These are phyloP conservation scores for Plecturocebus donacophilus DNA, from an alignment of 2,113 vertebrate species.

Conservation along the genomic window DNA sequence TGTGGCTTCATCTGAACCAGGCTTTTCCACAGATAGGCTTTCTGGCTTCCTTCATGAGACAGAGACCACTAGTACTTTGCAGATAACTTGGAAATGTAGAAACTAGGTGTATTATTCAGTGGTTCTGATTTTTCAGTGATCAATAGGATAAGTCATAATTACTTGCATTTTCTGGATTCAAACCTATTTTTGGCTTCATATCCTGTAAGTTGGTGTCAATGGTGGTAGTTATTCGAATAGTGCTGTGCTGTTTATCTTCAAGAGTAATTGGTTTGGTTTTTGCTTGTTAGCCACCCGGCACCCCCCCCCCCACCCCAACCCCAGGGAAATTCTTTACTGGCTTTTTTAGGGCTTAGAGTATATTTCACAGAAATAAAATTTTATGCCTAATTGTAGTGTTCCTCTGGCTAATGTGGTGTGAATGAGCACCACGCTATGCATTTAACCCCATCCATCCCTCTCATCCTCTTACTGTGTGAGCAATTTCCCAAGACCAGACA, in stretches of 20 bases:
- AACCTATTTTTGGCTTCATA: neutral
- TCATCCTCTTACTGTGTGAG: constrained; percentile 63
- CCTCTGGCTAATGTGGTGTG: constrained; percentile 81
- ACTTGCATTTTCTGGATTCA: neutral
- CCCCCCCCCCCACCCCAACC: neutral
- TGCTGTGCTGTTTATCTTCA: neutral
- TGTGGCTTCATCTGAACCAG: neutral
- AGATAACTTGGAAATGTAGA: neutral
- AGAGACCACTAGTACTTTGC: neutral
- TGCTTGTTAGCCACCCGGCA: neutral
- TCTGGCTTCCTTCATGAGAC: neutral
- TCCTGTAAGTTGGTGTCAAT: neutral
- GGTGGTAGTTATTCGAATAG: neutral
- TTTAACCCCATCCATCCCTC: constrained; percentile 78
- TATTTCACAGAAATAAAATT: constrained; percentile 82
- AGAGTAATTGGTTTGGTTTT: constrained; percentile 71
- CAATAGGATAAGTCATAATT: neutral
- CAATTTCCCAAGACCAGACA: constrained; percentile 2
- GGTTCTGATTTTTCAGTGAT: neutral
- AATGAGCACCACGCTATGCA: constrained; percentile 77
- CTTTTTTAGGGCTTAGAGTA: constrained; percentile 65
- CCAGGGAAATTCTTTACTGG: constrained; percentile 65
- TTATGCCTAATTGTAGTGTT: constrained; percentile 82
- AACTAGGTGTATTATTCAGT: neutral
- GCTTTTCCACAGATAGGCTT: constrained; percentile 7